phyloP scores from a whole-genome alignment of 2,113 vertebrate genomes.

The Manacus vitellinus region DNA sequence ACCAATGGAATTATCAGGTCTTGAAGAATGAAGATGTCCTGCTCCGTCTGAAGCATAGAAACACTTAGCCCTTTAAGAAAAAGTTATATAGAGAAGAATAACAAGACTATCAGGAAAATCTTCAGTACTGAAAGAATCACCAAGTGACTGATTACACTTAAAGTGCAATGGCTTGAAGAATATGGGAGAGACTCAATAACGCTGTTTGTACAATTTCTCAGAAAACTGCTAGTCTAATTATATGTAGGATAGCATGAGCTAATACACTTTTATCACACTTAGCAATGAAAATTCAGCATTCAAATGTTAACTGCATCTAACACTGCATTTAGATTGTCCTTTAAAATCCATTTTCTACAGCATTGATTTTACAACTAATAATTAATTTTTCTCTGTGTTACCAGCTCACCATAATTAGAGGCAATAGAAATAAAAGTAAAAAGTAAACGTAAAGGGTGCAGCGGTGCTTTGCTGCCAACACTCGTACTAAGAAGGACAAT shows the following conservation, averaged over 20 bases:
- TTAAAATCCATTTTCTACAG: constrained; percentile 22
- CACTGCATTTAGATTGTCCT: not conserved
- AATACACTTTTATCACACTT: not conserved
- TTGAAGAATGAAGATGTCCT: not conserved
- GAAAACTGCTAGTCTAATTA: not conserved
- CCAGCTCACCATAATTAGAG: not conserved
- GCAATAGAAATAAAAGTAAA: not conserved
- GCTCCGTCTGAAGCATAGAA: not conserved
- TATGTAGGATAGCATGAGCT: not conserved
- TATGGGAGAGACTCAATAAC: not conserved
- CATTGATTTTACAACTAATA: constrained; percentile 11
- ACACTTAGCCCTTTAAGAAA: not conserved
- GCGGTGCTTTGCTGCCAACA: not conserved
- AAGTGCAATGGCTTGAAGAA: not conserved
- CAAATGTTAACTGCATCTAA: not conserved
- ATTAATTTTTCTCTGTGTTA: not conserved
- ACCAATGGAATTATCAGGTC: not conserved
- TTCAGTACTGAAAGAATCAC: not conserved
- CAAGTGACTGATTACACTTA: not conserved
- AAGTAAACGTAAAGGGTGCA: not conserved
- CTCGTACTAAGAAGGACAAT: not conserved
- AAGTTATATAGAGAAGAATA: not conserved
- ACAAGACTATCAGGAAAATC: not conserved
- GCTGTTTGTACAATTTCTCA: not conserved
- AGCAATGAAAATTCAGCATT: not conserved